Conservation (phyloP, 2,888 invertebrate genomes). For the Exephanes ischioxanthus region DNA sequence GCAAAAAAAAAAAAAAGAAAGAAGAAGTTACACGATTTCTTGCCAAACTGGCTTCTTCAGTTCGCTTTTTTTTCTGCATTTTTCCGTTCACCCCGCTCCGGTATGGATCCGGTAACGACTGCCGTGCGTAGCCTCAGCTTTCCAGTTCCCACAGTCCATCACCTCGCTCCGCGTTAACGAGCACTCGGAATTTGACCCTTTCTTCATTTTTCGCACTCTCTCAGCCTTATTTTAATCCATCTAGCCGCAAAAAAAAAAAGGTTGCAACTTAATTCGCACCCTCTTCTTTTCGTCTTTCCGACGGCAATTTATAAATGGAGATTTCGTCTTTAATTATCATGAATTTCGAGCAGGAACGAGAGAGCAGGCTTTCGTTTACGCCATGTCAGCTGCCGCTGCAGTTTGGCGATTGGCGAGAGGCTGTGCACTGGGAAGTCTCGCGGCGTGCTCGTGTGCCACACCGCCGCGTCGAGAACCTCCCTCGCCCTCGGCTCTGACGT, state of each 20-base stretch:
- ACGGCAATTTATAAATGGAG: neutral
- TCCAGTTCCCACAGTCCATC: constrained; percentile 51
- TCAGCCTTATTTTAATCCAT: neutral
- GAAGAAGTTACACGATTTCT: constrained; percentile 63
- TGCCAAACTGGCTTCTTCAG: constrained; percentile 68
- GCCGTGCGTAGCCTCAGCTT: constrained; percentile 37
- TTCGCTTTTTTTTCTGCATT: constrained; percentile 30
- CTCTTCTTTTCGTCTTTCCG: neutral
- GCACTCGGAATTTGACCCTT: neutral
- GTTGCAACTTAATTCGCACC: too few species aligned
- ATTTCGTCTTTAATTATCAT: constrained; percentile 29
- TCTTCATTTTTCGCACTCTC: neutral
- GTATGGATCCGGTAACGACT: constrained; percentile 27
- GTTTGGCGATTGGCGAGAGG: constrained; percentile 92
- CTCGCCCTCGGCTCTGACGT: constrained; percentile 83
- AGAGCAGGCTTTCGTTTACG: constrained; percentile 95
- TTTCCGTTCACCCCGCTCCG: constrained; percentile 8
- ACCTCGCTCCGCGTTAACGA: constrained; percentile 32
- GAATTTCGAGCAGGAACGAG: constrained; percentile 89
- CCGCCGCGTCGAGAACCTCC: constrained; percentile 88
- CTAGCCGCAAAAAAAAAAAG: neutral
- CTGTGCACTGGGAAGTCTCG: constrained; percentile 91
- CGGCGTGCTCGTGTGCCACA: constrained; percentile 92
- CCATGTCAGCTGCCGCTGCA: constrained; percentile 92
- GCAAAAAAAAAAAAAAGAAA: constrained; percentile 68